Percentiles rank a stretch among this genome's conserved stretches.
Evolutionary conservation across 1,140 invertebrate genomes (phyloP).

Genomic region (Phthorimaea operculella): DNA sequence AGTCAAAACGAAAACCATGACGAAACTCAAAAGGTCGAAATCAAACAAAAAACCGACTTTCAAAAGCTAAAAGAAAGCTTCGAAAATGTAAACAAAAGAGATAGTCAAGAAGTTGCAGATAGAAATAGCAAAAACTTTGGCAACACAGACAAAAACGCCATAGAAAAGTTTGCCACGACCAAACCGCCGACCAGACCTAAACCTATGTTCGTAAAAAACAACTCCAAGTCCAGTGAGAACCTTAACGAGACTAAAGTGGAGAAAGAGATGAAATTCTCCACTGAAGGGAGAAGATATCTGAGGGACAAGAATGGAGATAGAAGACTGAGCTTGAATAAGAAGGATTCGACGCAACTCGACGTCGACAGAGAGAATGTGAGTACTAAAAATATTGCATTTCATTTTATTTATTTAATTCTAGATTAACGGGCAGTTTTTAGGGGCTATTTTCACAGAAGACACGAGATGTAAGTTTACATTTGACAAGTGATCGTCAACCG

Average conservation of each 20-base stretch:
- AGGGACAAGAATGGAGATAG: conserved; percentile 19
- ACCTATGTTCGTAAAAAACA: not conserved
- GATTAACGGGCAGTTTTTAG: too few species aligned
- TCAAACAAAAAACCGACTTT: not conserved
- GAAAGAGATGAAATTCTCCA: conserved; percentile 32
- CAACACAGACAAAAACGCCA: not conserved
- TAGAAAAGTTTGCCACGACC: not conserved
- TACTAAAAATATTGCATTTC: conserved; percentile 17
- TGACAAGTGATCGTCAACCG: too few species aligned
- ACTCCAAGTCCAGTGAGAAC: conserved; percentile 43
- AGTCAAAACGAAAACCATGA: not conserved
- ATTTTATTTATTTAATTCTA: too few species aligned
- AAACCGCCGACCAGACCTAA: not conserved
- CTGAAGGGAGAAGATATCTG: conserved; percentile 33
- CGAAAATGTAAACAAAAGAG: not conserved
- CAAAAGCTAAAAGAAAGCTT: not conserved
- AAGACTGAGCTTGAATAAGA: conserved; percentile 27
- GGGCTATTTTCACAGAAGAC: too few species aligned
- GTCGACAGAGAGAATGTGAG: conserved; percentile 56
- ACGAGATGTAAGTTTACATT: too few species aligned
- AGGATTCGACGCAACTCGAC: conserved; percentile 33
- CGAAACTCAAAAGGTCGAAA: conserved; percentile 13
- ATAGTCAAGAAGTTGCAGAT: not conserved
- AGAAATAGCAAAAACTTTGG: not conserved
- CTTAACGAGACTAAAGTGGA: conserved; percentile 25